Base-by-base conservation (phyloP, 2,888 invertebrate genomes). In the Latrodectus hesperus region DNA sequence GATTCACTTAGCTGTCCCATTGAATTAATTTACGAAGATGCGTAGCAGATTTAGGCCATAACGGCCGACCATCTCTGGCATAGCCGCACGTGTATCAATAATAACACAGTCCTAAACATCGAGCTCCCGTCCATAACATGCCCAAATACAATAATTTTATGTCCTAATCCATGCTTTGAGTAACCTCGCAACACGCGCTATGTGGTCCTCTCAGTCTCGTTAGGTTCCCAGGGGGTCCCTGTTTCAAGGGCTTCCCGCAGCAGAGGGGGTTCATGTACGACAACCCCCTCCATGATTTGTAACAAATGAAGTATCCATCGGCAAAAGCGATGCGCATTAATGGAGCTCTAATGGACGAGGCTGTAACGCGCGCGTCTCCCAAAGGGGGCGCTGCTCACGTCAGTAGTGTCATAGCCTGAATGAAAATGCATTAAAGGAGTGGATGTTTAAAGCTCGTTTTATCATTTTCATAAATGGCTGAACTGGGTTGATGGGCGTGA, bases 371-470 rank as follows among this genome's bases (percentile, higher is more conserved):
- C 17, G 11, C 38, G 71, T 17, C 65, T 60, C 72, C 38, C 67
- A 0, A 74, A 26, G 60, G 79, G 68, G 71, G 71, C n/a, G 22
- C 22, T 49, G 9, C 26, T 49, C 53, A 52, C 74, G 55, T 74
- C 74, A 26, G 11, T 73, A 64, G 75, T 22, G 83, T 83, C 83
- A 83, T 83, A 76, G 70, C 51, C 72, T 73, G 70, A 83, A 76
- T 75, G 76, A 76, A 70, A 83, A 71, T 83, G 72, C 84, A 84
- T 84, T 84, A 84, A 72, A 70, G 75, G 55, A 17, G 17, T 64
- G 55, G 84, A 77, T 78, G 84, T 84, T 84, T 84, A 84, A 84
- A 84, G 77, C 84, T 72, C 84, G 84, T 84, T 84, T 84, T 78
- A 78, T 84, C 84, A 84, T 84, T 84, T 84, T 84, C 84, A 84